Base-by-base conservation (phyloP, 1,140 invertebrate species). In the Apis laboriosa region DNA sequence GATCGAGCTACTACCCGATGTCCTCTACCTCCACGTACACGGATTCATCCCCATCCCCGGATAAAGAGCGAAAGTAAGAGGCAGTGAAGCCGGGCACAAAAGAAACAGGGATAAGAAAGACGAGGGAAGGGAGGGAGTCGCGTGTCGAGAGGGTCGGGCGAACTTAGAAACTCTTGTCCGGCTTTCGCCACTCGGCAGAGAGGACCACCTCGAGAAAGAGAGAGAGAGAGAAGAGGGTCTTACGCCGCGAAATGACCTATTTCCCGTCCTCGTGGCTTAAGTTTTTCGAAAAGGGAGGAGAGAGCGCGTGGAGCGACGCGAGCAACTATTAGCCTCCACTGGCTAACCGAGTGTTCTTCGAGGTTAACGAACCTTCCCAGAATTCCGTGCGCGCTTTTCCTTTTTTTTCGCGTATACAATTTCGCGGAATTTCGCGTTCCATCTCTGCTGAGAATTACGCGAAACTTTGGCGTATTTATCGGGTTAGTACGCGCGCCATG, bases 241-340 rank as follows among this genome's bases (percentile, higher is more conserved):
- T 66, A 68, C 8, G 21, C 15, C 28, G n/a, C 11, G 51, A 49
- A 75, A 80, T 66, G 77, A 79, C 77, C 77, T 72, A 79, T 79
- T 79, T 79, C 77, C 24, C 49, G 53, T 53, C 53, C 56, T 61
- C 43, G 67, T 53, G 67, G 77, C 34, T 79, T 0, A 61, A 17
- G 43, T 53, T 79, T 79, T 72, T 13, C 34, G 5, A 2, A 2
- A 7, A 21, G 7, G 43, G 17, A 58, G n/a, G 21, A 64, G 8
- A 8, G 43, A 9, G 64, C 15, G 12, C 60, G 12, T 5, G 7
- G 55, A 56, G 43, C 17, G 21, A 7, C 28, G 64, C 28, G 4
- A 43, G 1, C 24, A 1, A 28, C 34, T 43, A 19, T 43, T 43
- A 67, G 34, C 7, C 19, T 1, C 64, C 12, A 8, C 24, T 15